Percentiles rank a stretch among this genome's conserved stretches.
Evolutionary conservation across 2,113 vertebrate species (phyloP).

Genomic region (Bagarius yarrelli): DNA sequence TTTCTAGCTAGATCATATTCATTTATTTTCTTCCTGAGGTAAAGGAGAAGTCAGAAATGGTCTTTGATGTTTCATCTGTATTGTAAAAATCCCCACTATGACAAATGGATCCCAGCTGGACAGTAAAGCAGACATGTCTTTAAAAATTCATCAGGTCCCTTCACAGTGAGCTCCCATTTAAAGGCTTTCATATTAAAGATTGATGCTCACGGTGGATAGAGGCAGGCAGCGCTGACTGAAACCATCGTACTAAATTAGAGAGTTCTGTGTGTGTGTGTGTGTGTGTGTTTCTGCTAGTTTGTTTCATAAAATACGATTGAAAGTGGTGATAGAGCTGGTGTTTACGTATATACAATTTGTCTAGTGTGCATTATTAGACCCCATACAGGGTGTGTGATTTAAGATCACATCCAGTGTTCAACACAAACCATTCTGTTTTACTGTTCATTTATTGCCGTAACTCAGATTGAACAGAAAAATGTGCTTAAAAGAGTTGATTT

Average conservation of each 20-base stretch:
- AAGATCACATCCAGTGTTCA: not conserved
- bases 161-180: conserved; percentile 66
- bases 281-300: not conserved
- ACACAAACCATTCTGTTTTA: not conserved
- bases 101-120: conserved; percentile 78
- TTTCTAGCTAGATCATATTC: not conserved
- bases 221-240: conserved; percentile 24
- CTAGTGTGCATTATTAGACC: not conserved
- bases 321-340: not conserved
- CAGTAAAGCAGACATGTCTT: conserved; percentile 74
- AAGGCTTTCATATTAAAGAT: conserved; percentile 74
- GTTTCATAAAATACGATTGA: not conserved
- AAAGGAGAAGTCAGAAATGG: conserved; percentile 52
- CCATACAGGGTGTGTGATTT: not conserved
- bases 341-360: not conserved
- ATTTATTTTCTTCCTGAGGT: conserved; percentile 55
- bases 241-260: conserved; percentile 10
- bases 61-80: conserved; percentile 66
- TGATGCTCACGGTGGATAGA: conserved; percentile 60
- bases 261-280: not conserved
- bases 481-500: no score
- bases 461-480: no score
- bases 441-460: not conserved
- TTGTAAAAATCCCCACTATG: conserved; percentile 67
- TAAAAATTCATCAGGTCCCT: conserved; percentile 77